These are phyloP conservation scores for Bostrychus sinensis DNA, from an alignment of 2,113 vertebrate species.

Conservation along the genomic window DNA sequence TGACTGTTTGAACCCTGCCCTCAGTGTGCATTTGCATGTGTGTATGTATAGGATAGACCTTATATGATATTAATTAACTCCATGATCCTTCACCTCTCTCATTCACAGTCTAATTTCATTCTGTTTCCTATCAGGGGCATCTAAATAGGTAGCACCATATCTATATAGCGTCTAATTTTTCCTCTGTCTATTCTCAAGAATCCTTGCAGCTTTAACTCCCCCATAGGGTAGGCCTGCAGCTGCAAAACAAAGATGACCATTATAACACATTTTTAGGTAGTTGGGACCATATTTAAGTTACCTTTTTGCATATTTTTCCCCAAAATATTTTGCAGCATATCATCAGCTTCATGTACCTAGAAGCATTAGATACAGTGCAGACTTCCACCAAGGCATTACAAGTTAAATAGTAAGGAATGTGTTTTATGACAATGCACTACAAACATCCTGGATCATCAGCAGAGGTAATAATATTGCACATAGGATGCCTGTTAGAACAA, in stretches of 20 bases:
- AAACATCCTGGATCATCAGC: no score
- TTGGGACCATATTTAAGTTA: no score
- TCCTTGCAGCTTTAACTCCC: background rate
- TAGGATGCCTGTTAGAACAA: no score
- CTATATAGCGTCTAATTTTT: slow-evolving; percentile 3
- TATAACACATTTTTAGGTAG: no score
- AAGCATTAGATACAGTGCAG: no score
- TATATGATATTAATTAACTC: slow-evolving; percentile 69
- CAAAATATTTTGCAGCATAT: no score
- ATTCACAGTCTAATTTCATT: slow-evolving; percentile 36
- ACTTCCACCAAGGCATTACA: no score
- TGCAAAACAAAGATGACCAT: background rate
- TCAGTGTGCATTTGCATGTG: slow-evolving; percentile 21
- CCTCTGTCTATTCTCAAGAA: background rate
- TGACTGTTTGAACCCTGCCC: slow-evolving; percentile 47
- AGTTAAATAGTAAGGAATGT: no score
- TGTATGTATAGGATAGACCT: slow-evolving; percentile 25
- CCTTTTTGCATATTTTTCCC: no score
- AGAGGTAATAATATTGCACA: no score
- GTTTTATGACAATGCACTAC: no score
- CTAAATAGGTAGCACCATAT: slow-evolving; percentile 51
- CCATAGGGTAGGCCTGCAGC: background rate
- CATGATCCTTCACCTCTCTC: slow-evolving; percentile 35
- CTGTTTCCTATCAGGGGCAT: slow-evolving; percentile 37
- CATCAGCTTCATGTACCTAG: no score